Base-by-base conservation (phyloP, 2,113 vertebrate species). In the Phainopepla nitens region DNA sequence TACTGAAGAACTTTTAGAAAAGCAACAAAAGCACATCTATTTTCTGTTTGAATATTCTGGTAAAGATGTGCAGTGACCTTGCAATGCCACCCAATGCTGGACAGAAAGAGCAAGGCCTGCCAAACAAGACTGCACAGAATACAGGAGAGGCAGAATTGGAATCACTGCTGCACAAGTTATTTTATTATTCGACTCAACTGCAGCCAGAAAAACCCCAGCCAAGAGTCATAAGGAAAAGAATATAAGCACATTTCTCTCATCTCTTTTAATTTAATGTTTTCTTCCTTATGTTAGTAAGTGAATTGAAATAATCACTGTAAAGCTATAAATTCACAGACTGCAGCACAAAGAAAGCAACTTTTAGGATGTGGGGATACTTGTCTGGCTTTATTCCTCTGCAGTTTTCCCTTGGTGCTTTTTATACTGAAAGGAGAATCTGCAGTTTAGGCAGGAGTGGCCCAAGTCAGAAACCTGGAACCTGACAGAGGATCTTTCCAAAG, bases 61-160 rank as follows among this genome's bases (percentile, higher is more conserved):
- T 90, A 78, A 95, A 76, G 70, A 92, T 58, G 79, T 20, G 47
- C 80, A 87, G 57, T 81, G 87, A 94, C 80, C 93, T 89, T 77
- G 62, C 8, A 70, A 79, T 89, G 89, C 83, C 57, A 90, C 24
- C 81, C 80, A 24, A 25, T 20, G 35, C 42, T 77, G 53, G 82
- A 85, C 83, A 87, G 81, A 96, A 93, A 49, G 42, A 83, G 77
- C 69, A 81, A 58, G 71, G 33, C 11, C 77, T 93, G 70, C 61
- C 86, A 82, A 95, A 29, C 33, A 41, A 66, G 45, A 75, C 60
- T 75, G 66, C 64, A 76, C 45, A 94, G 65, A 93, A 70, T 70
- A 91, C 13, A 92, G 61, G 57, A 93, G 54, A 69, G 22, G 51
- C 45, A 82, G 42, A 94, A 90, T 9, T 84, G 76, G 57, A 94